phyloP scores from a whole-genome alignment of 1,140 invertebrate genomes.

The Hyposmocoma kahamanoa region DNA sequence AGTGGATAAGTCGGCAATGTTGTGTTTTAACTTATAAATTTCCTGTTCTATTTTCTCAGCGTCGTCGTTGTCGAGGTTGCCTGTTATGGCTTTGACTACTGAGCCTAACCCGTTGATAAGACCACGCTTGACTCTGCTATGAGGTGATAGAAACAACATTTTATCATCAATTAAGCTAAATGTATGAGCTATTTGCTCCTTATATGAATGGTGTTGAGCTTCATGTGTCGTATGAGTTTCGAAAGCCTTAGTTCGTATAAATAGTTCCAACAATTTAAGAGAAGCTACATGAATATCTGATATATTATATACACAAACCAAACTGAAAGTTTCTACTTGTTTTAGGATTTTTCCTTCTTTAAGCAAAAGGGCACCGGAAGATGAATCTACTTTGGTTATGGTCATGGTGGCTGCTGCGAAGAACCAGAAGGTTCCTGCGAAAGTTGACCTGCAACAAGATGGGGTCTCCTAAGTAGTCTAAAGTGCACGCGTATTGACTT shows the following conservation, averaged over 20 bases:
- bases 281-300: background rate
- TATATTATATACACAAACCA: slow-evolving; percentile 1
- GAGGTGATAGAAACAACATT: background rate
- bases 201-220: background rate
- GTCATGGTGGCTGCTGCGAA: background rate
- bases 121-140: background rate
- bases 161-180: background rate
- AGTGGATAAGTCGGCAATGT: background rate
- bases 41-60: background rate
- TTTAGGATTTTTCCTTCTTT: slow-evolving; percentile 1
- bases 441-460: slow-evolving; percentile 1
- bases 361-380: background rate
- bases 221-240: background rate
- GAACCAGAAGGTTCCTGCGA: background rate
- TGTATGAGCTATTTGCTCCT: background rate
- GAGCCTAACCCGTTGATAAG: slow-evolving; percentile 1
- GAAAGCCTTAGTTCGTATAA: background rate
- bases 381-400: background rate
- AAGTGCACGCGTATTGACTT: slow-evolving; percentile 2
- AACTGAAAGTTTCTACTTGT: background rate
- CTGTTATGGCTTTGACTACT: background rate
- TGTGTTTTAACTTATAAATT: background rate
- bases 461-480: slow-evolving; percentile 1
- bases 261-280: background rate
- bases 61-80: background rate